A percentile compares a stretch with the other conserved stretches of the same genome.
These are phyloP conservation scores for Protobothrops flavoviridis DNA, from an alignment of 2,113 vertebrate species.

Conservation along the genomic window DNA sequence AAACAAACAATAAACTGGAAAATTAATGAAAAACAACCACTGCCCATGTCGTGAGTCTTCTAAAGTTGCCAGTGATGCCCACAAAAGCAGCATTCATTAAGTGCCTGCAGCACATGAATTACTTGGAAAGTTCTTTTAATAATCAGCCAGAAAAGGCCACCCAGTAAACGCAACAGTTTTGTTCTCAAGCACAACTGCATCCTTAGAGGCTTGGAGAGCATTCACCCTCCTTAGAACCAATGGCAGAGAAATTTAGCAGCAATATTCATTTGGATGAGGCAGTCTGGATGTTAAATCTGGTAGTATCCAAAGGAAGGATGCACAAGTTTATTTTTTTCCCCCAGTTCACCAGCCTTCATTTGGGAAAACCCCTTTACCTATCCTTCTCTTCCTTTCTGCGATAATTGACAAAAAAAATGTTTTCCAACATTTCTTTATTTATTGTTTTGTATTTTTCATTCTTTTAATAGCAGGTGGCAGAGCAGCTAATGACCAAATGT, in stretches of 20 bases:
- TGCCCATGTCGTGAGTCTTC: slow-evolving; percentile 6
- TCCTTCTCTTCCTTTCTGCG: neutral
- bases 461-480: neutral
- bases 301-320: neutral
- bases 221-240: neutral
- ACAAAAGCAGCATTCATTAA: slow-evolving; percentile 19
- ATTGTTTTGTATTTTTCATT: neutral
- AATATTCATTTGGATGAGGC: neutral
- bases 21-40: slow-evolving; percentile 15
- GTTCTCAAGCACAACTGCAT: slow-evolving; percentile 9
- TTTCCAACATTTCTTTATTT: neutral
- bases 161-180: slow-evolving; percentile 15
- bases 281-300: neutral
- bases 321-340: neutral
- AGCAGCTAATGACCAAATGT: neutral
- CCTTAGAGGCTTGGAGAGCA: neutral
- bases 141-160: slow-evolving; percentile 24
- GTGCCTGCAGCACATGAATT: neutral
- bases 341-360: neutral
- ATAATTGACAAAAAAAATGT: neutral
- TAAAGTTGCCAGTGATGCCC: slow-evolving; percentile 3
- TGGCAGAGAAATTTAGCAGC: neutral
- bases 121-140: slow-evolving; percentile 32
- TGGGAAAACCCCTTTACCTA: neutral
- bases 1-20: neutral